phyloP scores from a whole-genome alignment of 2,888 invertebrate species.

The Coelinius sp. region DNA sequence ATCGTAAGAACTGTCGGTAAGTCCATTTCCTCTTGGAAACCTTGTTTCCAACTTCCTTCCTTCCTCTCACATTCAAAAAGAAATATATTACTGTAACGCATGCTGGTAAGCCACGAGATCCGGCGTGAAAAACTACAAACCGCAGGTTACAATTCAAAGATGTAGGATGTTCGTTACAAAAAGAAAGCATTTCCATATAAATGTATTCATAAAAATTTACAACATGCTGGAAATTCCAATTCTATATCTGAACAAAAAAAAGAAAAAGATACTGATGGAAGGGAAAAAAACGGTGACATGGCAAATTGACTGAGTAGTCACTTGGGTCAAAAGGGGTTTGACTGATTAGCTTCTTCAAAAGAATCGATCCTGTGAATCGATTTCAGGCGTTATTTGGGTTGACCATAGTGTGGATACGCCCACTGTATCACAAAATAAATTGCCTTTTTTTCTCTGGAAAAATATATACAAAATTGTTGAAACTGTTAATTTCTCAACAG shows the following conservation, averaged over 20 bases:
- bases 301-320: constrained; percentile 35
- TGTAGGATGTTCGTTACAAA: background rate
- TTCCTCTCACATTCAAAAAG: constrained; percentile 24
- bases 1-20: background rate
- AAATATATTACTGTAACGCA: background rate
- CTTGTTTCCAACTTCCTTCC: constrained; percentile 41
- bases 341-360: constrained; percentile 40
- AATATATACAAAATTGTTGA: background rate
- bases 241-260: constrained; percentile 6
- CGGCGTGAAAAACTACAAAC: background rate
- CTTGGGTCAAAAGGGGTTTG: constrained; percentile 20
- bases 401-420: constrained; percentile 44
- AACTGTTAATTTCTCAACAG: background rate
- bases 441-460: constrained; percentile 24
- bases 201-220: background rate
- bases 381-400: constrained; percentile 58
- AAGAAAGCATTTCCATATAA: background rate
- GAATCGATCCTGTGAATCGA: constrained; percentile 50
- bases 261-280: constrained; percentile 23
- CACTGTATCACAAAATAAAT: constrained; percentile 42
- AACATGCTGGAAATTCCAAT: no score
- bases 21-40: background rate
- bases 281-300: constrained; percentile 33
- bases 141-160: background rate
- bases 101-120: constrained; percentile 18